Conservation (phyloP, 2,888 invertebrate genomes). For the Spicauda simplicius region DNA sequence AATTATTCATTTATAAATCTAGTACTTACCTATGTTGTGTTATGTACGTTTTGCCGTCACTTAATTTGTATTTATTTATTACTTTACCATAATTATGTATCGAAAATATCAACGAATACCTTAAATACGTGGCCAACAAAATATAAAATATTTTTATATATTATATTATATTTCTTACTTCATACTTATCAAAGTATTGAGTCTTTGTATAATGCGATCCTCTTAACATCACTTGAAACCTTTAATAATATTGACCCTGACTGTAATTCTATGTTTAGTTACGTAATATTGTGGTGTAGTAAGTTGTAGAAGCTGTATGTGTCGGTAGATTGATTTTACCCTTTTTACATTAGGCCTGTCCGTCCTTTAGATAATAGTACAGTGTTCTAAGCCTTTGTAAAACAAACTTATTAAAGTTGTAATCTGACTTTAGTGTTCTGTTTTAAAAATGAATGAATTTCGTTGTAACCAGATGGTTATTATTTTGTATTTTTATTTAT, state of each 20-base stretch:
- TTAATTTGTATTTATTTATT: not conserved
- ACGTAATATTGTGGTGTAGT: slow-evolving; percentile 8
- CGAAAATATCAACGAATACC: slow-evolving; percentile 37
- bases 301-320: slow-evolving; percentile 2
- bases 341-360: not conserved
- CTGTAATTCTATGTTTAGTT: slow-evolving; percentile 16
- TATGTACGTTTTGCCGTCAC: not conserved
- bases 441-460: no score
- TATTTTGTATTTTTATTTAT: no score
- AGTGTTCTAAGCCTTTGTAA: no score
- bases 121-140: slow-evolving; percentile 41
- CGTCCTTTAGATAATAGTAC: not conserved
- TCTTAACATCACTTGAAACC: slow-evolving; percentile 11
- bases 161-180: slow-evolving; percentile 20
- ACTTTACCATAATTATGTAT: not conserved
- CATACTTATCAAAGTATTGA: not conserved
- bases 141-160: slow-evolving; percentile 30
- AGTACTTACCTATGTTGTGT: not conserved
- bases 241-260: slow-evolving; percentile 6
- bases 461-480: no score
- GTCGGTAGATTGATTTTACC: not conserved
- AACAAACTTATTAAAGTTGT: no score
- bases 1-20: not conserved
- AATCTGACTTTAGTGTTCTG: no score
- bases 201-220: slow-evolving; percentile 10